Evolutionary conservation across 2,797 vertebrate species (phyloP).

Genomic region (Lepilemur septentrionalis): DNA sequence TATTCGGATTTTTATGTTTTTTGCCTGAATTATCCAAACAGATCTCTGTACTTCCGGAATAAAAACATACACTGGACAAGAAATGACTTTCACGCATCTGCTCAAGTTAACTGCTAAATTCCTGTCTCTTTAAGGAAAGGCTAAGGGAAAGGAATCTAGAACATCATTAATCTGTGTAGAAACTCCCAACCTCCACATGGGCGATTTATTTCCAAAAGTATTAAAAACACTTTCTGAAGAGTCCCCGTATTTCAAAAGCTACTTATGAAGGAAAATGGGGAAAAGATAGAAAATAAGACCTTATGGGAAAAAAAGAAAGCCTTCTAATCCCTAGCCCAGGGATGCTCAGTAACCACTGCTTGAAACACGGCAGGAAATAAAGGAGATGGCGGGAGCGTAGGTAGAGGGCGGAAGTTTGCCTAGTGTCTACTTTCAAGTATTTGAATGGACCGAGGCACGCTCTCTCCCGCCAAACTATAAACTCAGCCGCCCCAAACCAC

Average conservation of each 20-base stretch:
- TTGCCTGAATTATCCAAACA: not conserved
- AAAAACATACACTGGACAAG: not conserved
- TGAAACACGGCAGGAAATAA: slow-evolving; percentile 29
- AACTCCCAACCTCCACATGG: not conserved
- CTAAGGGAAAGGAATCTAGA: not conserved
- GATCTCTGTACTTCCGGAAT: not conserved
- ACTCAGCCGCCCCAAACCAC: not conserved
- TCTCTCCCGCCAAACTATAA: slow-evolving; percentile 49
- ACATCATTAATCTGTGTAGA: not conserved
- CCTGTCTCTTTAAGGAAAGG: not conserved
- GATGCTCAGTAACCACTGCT: not conserved
- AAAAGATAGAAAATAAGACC: not conserved
- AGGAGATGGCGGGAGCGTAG: slow-evolving; percentile 69
- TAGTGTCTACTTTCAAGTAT: not conserved
- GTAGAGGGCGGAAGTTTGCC: slow-evolving; percentile 69
- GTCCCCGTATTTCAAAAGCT: not conserved
- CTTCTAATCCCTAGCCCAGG: not conserved
- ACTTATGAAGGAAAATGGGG: rapidly evolving
- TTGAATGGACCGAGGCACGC: slow-evolving; percentile 60
- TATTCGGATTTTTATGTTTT: not conserved
- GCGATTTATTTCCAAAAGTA: not conserved
- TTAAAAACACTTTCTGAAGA: not conserved
- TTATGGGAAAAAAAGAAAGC: rapidly evolving
- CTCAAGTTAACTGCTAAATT: not conserved
- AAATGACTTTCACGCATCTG: not conserved